A percentile compares a stretch with the other conserved stretches of the same genome.
These are phyloP conservation scores for Indri indri DNA, from an alignment of 2,113 vertebrate genomes.

Conservation along the genomic window DNA sequence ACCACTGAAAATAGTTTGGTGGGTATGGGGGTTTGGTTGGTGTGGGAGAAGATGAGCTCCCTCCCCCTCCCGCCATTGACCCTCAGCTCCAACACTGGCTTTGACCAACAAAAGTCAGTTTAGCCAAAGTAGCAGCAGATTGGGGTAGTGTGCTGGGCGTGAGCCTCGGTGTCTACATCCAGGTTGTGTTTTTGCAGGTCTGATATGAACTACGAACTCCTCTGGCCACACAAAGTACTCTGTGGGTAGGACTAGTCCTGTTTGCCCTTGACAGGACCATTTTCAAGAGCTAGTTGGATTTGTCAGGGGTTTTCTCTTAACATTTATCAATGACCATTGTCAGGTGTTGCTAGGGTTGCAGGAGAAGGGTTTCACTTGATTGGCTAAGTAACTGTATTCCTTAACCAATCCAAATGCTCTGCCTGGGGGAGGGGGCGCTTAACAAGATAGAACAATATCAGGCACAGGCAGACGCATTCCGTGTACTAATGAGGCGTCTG, in stretches of 20 bases:
- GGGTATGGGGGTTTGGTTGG: background rate
- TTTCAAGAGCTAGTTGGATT: conserved; percentile 29
- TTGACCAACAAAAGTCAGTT: background rate
- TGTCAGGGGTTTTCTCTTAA: conserved; percentile 43
- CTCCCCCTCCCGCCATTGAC: background rate
- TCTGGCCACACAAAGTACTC: background rate
- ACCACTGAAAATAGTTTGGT: background rate
- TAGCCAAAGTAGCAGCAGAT: background rate
- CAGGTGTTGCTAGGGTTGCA: conserved; percentile 68
- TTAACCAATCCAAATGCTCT: conserved; percentile 67
- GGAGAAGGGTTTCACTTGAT: conserved; percentile 55
- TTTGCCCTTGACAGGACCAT: background rate
- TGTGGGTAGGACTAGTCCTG: background rate
- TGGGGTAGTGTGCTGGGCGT: background rate
- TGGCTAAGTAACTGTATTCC: conserved; percentile 52
- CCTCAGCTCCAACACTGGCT: background rate
- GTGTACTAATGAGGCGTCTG: conserved; percentile 70
- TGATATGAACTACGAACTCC: background rate
- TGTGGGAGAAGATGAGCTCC: background rate
- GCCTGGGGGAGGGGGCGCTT: conserved; percentile 31
- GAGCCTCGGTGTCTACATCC: background rate
- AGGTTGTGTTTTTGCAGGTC: background rate
- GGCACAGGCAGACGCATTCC: conserved; percentile 63
- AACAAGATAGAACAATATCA: conserved; percentile 71
- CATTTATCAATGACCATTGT: conserved; percentile 60